phyloP scores from a whole-genome alignment of 2,888 invertebrate genomes.

The Tetrapedia diversipes region DNA sequence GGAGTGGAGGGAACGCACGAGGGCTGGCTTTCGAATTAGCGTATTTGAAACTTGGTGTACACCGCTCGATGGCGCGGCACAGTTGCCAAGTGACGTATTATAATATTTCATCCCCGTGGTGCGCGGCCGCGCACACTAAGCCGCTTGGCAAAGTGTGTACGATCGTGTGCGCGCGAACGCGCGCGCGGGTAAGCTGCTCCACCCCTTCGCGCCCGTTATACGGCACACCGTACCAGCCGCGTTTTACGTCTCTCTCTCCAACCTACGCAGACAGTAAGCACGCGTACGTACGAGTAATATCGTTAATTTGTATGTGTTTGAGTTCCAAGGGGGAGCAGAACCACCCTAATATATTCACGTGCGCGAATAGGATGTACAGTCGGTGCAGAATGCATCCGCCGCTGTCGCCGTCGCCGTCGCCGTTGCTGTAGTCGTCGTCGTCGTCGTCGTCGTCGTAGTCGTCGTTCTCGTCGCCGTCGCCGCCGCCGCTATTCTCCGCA shows the following conservation, averaged over 20 bases:
- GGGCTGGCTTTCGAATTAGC: constrained; percentile 78
- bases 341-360: constrained; percentile 79
- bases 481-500: neutral
- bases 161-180: constrained; percentile 39
- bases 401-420: constrained; percentile 33
- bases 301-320: constrained; percentile 81
- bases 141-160: constrained; percentile 3
- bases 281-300: constrained; percentile 79
- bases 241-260: constrained; percentile 74
- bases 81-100: constrained; percentile 82
- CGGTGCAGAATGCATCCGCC: constrained; percentile 70
- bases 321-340: constrained; percentile 78
- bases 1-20: constrained; percentile 53
- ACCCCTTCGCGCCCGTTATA: constrained; percentile 68
- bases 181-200: constrained; percentile 62
- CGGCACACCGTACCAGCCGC: constrained; percentile 59
- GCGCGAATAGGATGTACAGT: constrained; percentile 74
- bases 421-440: constrained; percentile 13
- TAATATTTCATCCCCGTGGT: constrained; percentile 79
- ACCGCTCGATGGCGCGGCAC: constrained; percentile 79
- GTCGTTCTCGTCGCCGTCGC: neutral
- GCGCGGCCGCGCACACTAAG: constrained; percentile 48
- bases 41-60: constrained; percentile 77
- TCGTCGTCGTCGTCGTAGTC: constrained; percentile 16
- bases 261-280: constrained; percentile 62